Percentiles rank a stretch among this genome's conserved stretches.
phyloP scores from a whole-genome alignment of 64 coral and sea anemone genomes.

The Montipora sp. region DNA sequence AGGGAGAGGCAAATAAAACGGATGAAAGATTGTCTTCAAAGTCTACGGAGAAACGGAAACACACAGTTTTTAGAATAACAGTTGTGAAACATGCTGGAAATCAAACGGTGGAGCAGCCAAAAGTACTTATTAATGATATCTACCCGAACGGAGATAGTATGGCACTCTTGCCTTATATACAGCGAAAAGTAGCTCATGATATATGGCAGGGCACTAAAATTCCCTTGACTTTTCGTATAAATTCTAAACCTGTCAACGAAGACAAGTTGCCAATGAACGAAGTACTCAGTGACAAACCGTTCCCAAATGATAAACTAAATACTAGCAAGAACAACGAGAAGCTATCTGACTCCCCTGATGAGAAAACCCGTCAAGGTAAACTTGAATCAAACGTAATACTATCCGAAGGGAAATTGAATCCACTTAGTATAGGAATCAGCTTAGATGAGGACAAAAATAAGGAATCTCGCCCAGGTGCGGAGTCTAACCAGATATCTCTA shows the following conservation, averaged over 20 bases:
- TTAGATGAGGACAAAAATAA: constrained; percentile 18
- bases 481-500: background rate
- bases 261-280: background rate
- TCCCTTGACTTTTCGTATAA: constrained; percentile 13
- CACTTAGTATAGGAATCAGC: constrained; percentile 16
- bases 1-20: background rate
- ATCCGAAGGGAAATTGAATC: background rate
- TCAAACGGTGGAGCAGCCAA: background rate
- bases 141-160: background rate
- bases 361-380: background rate
- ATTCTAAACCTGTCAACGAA: background rate
- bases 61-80: constrained; percentile 1
- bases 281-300: background rate
- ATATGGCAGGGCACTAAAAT: background rate
- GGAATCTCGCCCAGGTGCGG: background rate
- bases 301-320: background rate
- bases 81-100: constrained; percentile 6
- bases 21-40: background rate
- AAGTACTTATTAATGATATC: background rate
- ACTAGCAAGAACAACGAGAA: background rate
- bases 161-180: background rate
- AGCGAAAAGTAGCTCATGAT: background rate
- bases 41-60: background rate
- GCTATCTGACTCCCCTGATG: background rate
- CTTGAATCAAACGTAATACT: constrained; percentile 6